Evolutionary conservation across 2,797 vertebrate genomes (phyloP).

Genomic region (Gambelia wislizenii): DNA sequence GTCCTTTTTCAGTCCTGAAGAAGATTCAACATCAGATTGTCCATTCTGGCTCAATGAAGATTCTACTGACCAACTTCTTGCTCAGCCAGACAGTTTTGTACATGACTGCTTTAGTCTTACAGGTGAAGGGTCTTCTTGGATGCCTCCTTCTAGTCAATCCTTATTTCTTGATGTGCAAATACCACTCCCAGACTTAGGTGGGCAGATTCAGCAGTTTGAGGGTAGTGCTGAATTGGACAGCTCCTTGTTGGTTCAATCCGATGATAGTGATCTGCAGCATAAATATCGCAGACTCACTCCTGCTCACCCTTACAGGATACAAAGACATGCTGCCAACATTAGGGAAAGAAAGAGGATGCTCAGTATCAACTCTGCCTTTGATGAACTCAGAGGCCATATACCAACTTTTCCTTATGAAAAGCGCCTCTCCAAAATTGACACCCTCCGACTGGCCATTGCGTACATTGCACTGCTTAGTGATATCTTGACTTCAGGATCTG

Average conservation of each 20-base stretch:
- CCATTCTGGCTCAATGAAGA: conserved; percentile 82
- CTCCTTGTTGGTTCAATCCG: conserved; percentile 66
- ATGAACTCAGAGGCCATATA: conserved; percentile 82
- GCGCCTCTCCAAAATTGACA: conserved; percentile 87
- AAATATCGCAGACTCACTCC: conserved; percentile 54
- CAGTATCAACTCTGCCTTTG: conserved; percentile 85
- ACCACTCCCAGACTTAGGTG: conserved; percentile 73
- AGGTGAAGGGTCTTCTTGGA: conserved; percentile 73
- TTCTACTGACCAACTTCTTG: conserved; percentile 70
- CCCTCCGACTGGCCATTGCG: conserved; percentile 82
- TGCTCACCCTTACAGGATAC: conserved; percentile 79
- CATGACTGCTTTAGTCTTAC: conserved; percentile 65
- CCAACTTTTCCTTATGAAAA: conserved; percentile 87
- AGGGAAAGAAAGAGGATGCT: conserved; percentile 86
- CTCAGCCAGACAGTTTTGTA: conserved; percentile 76
- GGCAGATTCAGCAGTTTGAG: conserved; percentile 62
- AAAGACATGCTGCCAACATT: conserved; percentile 85
- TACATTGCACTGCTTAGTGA: conserved; percentile 86
- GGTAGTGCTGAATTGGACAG: conserved; percentile 77
- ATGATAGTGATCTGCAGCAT: conserved; percentile 52
- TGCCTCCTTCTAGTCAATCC: conserved; percentile 69
- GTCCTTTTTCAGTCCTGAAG: conserved; percentile 75
- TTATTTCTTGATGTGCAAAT: conserved; percentile 76
- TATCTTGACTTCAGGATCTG: conserved; percentile 82
- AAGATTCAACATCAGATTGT: conserved; percentile 74